Evolutionary conservation across 2,113 vertebrate species (phyloP), one percentile per base, ranked within the genome.

Genomic region (Chelonoidis abingdonii): DNA sequence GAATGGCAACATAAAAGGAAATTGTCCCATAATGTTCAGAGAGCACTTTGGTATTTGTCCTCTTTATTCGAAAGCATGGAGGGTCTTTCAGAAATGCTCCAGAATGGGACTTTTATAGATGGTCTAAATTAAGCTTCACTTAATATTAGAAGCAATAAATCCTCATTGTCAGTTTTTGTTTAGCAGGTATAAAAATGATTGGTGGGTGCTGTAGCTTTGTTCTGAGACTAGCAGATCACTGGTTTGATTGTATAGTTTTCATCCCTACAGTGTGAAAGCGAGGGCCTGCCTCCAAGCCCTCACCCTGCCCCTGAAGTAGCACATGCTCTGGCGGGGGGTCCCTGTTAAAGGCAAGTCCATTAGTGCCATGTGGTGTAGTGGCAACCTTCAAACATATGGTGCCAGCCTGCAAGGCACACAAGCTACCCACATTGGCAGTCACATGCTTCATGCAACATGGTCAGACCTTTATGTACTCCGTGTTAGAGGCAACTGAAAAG

Each of bases 101-200:
- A 90, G 94, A 97, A 95, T 72, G 94, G 94, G 95, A 84, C 95
- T 97, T 97, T 97, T 96, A 97, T 96, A 93, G 96, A 96, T 95
- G 92, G 93, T 93, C 96, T 93, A 95, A 96, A 97, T 97, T 97
- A 96, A 97, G 95, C 95, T 95, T 97, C 97, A 93, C 95, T 97
- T 95, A 93, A 93, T 95, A 95, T 95, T 95, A 97, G 92, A 95
- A 95, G 95, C 91, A 52, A 95, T 97, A 97, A 97, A 95, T 97
- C 91, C 92, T 94, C 92, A 93, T 96, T 96, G 93, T 95, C 95
- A 93, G 93, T 80, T 96, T 97, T 97, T 97, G 97, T 94, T 97
- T 97, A 96, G 97, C 5, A 84, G 89, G 80, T 90, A 87, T 97
- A 97, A 97, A 97, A 97, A 96, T 97, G 97, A 97, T 95, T 97